These are phyloP conservation scores for Cacatua alba DNA, from an alignment of 2,113 vertebrate species.

Conservation along the genomic window DNA sequence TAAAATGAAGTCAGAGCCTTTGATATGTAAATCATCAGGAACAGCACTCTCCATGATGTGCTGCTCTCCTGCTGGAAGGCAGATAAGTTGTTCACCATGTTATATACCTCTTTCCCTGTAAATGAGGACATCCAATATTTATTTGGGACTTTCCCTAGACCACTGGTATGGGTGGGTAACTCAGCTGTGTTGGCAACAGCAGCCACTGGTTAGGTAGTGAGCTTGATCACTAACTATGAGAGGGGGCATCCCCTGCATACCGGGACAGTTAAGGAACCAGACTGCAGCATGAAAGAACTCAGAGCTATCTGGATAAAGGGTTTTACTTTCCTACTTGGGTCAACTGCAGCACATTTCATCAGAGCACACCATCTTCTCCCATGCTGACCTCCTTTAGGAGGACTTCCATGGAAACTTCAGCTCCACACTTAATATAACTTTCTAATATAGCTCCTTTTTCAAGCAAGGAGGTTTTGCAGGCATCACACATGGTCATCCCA, in stretches of 20 bases:
- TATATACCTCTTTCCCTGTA: neutral
- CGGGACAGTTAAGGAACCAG: neutral
- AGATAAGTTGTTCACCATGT: neutral
- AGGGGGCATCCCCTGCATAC: too few relatives aligned
- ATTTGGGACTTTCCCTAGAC: neutral
- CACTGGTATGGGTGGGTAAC: neutral
- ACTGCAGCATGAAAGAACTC: neutral
- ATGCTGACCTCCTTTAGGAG: neutral
- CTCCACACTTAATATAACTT: neutral
- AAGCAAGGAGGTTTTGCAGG: neutral
- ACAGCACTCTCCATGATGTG: neutral
- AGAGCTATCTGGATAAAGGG: neutral
- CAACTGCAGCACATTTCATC: neutral
- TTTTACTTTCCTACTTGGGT: neutral
- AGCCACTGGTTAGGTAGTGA: neutral
- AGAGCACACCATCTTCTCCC: neutral
- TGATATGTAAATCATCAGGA: neutral
- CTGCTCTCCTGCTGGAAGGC: neutral
- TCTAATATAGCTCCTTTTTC: neutral
- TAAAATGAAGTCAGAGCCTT: neutral
- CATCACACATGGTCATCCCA: neutral
- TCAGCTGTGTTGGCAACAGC: neutral
- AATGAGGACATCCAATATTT: neutral
- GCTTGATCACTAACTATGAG: neutral
- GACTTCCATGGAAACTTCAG: neutral